Percentiles rank a stretch among this genome's conserved stretches.
Conservation (phyloP, 1,140 invertebrate species). For the Conopomorpha cramerella region DNA sequence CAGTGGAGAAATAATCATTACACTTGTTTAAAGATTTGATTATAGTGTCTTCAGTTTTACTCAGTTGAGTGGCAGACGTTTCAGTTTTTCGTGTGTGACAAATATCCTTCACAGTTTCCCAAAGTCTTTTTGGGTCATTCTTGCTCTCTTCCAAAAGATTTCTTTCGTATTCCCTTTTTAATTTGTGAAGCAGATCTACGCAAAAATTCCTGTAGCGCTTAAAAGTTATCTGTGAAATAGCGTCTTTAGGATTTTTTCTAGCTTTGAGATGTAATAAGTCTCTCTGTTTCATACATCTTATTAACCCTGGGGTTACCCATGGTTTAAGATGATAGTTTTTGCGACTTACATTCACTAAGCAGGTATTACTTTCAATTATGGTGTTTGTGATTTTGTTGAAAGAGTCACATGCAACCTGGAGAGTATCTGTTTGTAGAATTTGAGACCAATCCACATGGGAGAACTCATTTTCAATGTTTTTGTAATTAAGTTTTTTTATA, state of each 20-base stretch:
- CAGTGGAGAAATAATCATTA: constrained; percentile 8
- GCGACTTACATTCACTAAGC: not conserved
- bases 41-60: not conserved
- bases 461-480: not conserved
- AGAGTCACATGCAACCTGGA: not conserved
- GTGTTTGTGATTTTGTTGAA: not conserved
- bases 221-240: not conserved
- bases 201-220: not conserved
- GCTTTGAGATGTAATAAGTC: not conserved
- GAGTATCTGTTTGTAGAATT: not conserved
- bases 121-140: constrained; percentile 9
- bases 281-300: not conserved
- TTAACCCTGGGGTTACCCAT: not conserved
- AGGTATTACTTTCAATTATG: not conserved
- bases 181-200: constrained; percentile 6
- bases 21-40: constrained; percentile 4
- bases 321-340: not conserved
- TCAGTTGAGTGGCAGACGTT: constrained; percentile 4
- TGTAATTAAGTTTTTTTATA: not conserved
- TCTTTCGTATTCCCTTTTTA: constrained; percentile 9
- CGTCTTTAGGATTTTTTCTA: not conserved
- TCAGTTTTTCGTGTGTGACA: constrained; percentile 6
- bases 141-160: constrained; percentile 3
- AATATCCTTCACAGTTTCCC: constrained; percentile 9
- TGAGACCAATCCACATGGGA: not conserved